Conservation (phyloP, 2,888 invertebrate species). For the Agonum fuliginosum region DNA sequence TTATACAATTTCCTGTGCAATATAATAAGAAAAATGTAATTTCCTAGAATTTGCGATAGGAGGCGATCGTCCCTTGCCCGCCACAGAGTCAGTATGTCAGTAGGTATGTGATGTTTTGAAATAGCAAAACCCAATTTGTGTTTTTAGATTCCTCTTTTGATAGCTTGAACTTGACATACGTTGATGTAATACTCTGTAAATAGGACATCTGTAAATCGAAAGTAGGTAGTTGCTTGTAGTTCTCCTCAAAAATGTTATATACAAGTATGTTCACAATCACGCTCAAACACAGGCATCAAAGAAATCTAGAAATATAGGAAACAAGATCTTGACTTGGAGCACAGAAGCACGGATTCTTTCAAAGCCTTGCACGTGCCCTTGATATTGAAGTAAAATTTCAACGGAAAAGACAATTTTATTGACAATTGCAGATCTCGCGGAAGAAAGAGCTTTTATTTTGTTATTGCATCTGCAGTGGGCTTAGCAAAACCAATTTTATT, state of each 20-base stretch:
- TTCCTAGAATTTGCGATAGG: not conserved
- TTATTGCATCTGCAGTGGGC: too few species aligned
- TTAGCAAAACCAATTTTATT: too few species aligned
- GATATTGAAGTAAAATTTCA: not conserved
- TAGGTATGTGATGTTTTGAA: not conserved
- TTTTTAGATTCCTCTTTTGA: not conserved
- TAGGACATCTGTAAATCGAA: not conserved
- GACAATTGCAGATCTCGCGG: not conserved
- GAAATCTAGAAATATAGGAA: not conserved
- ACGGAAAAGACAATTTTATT: not conserved
- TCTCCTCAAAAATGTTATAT: not conserved
- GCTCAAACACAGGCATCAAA: not conserved
- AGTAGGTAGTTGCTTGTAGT: not conserved
- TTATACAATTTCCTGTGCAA: too few species aligned
- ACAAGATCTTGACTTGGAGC: too few species aligned
- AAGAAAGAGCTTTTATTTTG: too few species aligned
- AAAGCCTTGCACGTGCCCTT: slow-evolving; percentile 2
- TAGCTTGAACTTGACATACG: not conserved
- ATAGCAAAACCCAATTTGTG: not conserved
- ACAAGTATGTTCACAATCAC: not conserved
- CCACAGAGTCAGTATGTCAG: too few species aligned
- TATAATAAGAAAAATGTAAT: too few species aligned
- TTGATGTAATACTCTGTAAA: not conserved
- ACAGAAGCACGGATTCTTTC: too few species aligned
- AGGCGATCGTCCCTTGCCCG: not conserved